A percentile compares a stretch with the other conserved stretches of the same genome.
Evolutionary conservation across 2,888 invertebrate genomes (phyloP).

Genomic region (Hoplodrina ambigua): DNA sequence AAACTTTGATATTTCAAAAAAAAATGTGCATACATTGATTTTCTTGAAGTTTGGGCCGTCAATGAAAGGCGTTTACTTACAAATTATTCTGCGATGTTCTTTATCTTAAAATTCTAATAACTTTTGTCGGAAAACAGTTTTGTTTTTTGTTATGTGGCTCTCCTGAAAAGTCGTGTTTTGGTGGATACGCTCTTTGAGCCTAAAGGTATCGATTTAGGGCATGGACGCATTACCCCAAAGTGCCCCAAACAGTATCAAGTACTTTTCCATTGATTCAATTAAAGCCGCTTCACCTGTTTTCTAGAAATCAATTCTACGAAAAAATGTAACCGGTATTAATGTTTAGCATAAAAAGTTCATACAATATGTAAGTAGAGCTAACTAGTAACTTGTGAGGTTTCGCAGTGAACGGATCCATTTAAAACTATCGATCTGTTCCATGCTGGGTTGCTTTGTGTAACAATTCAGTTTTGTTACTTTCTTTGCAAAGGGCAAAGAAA

Average conservation of each 20-base stretch:
- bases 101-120: too few species aligned
- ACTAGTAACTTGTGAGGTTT: slow-evolving; percentile 55
- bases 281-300: slow-evolving; percentile 51
- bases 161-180: too few species aligned
- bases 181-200: too few species aligned
- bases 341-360: slow-evolving; percentile 48
- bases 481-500: too few species aligned
- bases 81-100: too few species aligned
- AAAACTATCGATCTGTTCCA: slow-evolving; percentile 53
- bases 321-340: slow-evolving; percentile 49
- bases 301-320: slow-evolving; percentile 60
- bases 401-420: slow-evolving; percentile 58
- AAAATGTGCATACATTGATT: too few species aligned
- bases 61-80: too few species aligned
- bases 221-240: slow-evolving; percentile 19
- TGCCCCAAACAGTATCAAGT: slow-evolving; percentile 16
- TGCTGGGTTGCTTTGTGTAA: slow-evolving; percentile 35
- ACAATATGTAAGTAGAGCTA: slow-evolving; percentile 57
- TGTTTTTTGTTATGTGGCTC: too few species aligned
- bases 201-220: too few species aligned
- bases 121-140: too few species aligned
- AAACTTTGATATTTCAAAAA: too few species aligned
- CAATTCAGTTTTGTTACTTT: slow-evolving; percentile 18
- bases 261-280: slow-evolving; percentile 56
- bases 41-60: too few species aligned